These are phyloP conservation scores for Penaeus indicus DNA, from an alignment of 1,140 invertebrate genomes.

Conservation along the genomic window DNA sequence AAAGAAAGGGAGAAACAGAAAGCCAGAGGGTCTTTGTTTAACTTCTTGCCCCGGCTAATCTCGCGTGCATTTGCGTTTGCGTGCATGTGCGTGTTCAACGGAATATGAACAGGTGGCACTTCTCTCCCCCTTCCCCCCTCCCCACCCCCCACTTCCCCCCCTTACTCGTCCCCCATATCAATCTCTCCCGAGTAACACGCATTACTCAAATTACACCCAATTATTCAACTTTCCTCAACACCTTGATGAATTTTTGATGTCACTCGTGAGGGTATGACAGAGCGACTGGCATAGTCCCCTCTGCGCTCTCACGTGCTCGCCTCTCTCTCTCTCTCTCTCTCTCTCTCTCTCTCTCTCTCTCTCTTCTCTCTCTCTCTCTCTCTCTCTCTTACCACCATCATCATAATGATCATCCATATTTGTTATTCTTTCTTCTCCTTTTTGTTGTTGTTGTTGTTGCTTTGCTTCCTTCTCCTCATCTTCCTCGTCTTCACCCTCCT, in stretches of 20 bases:
- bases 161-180: neutral
- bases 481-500: too few species aligned
- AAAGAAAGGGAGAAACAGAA: too few species aligned
- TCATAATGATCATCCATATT: too few species aligned
- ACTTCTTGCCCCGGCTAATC: too few species aligned
- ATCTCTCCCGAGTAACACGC: neutral
- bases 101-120: neutral
- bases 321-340: slow-evolving; percentile 46
- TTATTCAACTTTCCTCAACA: slow-evolving; percentile 20
- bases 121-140: too few species aligned
- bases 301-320: neutral
- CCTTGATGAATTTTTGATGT: slow-evolving; percentile 13
- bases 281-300: neutral
- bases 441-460: too few species aligned
- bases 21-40: too few species aligned
- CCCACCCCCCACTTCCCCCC: too few species aligned
- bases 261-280: slow-evolving; percentile 5
- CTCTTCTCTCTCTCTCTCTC: slow-evolving; percentile 18
- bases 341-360: slow-evolving; percentile 16
- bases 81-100: slow-evolving; percentile 1
- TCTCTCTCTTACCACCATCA: slow-evolving; percentile 5
- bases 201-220: slow-evolving; percentile 25
- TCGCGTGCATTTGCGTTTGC: slow-evolving; percentile 20
- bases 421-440: too few species aligned
- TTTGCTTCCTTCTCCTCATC: too few species aligned